These are phyloP conservation scores for Tromatobia lineatoria DNA, from an alignment of 2,888 invertebrate genomes.

Conservation along the genomic window DNA sequence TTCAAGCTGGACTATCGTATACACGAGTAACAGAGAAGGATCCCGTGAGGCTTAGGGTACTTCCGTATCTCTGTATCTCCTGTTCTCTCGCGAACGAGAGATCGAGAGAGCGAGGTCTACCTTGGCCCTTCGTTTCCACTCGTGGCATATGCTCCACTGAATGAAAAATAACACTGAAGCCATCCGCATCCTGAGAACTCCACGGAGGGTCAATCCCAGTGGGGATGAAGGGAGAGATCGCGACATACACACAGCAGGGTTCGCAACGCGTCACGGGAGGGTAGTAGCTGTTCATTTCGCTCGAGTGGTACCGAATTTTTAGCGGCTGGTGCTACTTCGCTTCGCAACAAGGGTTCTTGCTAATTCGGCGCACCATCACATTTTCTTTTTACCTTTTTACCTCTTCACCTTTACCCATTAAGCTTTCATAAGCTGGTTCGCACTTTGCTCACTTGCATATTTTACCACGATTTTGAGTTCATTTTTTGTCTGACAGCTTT, in stretches of 20 bases:
- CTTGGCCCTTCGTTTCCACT: constrained; percentile 37
- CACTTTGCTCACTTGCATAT: constrained; percentile 10
- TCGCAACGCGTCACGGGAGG: not conserved
- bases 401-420: constrained; percentile 37
- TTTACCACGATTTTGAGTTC: not conserved
- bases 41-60: constrained; percentile 21
- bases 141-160: constrained; percentile 18
- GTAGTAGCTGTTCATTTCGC: constrained; percentile 49
- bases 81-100: constrained; percentile 33
- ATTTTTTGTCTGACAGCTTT: not conserved
- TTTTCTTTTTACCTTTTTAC: constrained; percentile 10
- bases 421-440: constrained; percentile 22
- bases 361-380: constrained; percentile 25
- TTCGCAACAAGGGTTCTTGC: constrained; percentile 15
- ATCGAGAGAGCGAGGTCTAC: constrained; percentile 23
- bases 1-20: not conserved
- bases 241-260: not conserved
- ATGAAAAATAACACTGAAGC: constrained; percentile 49
- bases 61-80: constrained; percentile 46
- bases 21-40: not conserved
- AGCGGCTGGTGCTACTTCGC: not conserved
- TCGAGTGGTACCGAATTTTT: constrained; percentile 38
- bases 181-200: constrained; percentile 14
- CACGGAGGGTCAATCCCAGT: constrained; percentile 11
- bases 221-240: constrained; percentile 24